Evolutionary conservation across 35 echinoderm and acorn worm species (phyloP), one percentile per base, ranked within the genome.

Genomic region (Lytechinus variegatus): DNA sequence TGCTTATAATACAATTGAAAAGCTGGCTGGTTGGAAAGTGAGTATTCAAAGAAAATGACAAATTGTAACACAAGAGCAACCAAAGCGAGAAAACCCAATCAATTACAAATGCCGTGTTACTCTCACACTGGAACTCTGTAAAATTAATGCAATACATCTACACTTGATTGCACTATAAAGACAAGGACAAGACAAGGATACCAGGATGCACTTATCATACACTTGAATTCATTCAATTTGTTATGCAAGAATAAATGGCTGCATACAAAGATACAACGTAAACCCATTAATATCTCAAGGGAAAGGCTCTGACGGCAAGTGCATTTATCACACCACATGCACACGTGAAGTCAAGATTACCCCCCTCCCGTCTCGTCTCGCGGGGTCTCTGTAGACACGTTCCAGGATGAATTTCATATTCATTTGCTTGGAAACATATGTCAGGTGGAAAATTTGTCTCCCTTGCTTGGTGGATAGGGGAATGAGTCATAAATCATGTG

Each of bases 371-470:
- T 24, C 14, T 79, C 19, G 66, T 24, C n/a, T 79, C 19, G 16
- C 66, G 19, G 14, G 66, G 66, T 21, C 66, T 79, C 14, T 24
- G 66, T 16, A 79, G 66, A 79, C 66, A 16, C 16, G 19, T 79
- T 79, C 8, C 14, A 14, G 66, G 66, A 79, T 24, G 66, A 79
- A 79, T 79, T 79, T 24, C 19, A 79, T 79, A 79, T 79, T 79
- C 66, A 79, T 79, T 79, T 79, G 66, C 66, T n/a, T 0, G 66
- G 66, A 79, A 79, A 79, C 66, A 79, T 79, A 79, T 79, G 66
- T 79, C 66, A 79, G 66, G 66, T 79, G 66, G 66, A 79, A 79
- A 79, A 79, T 79, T 79, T 79, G 66, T 79, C 66, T 79, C 66
- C 66, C 66, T 79, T 19, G 66, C 66, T 5, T 79, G 66, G 66